phyloP scores from a whole-genome alignment of 2,113 vertebrate species.

The Pedetes capensis region DNA sequence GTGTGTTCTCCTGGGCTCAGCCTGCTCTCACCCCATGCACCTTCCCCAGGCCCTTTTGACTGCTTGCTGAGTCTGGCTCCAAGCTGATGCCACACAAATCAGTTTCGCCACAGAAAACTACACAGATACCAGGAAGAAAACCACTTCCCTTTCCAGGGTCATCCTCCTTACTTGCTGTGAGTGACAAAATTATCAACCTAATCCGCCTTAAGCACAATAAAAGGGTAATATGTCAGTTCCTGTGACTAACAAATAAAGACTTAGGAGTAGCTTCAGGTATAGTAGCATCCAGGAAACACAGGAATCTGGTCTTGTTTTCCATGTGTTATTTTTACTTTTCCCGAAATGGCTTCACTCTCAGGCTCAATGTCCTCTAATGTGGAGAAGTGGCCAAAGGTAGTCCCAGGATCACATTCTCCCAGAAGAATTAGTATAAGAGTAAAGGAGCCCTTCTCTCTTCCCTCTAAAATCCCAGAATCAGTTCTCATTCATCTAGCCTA shows the following conservation, averaged over 20 bases:
- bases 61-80: too few species aligned
- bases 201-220: background rate
- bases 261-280: background rate
- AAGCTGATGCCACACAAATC: background rate
- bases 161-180: too few species aligned
- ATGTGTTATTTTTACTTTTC: background rate
- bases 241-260: background rate
- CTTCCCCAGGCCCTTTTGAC: too few species aligned
- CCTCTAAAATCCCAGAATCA: too few species aligned
- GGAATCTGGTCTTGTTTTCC: background rate
- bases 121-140: background rate
- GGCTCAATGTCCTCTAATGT: background rate
- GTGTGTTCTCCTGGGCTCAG: background rate
- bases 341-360: background rate
- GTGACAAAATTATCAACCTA: background rate
- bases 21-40: background rate
- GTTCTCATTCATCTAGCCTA: background rate
- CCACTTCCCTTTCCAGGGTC: background rate
- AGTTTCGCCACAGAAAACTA: background rate
- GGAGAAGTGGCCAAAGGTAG: background rate
- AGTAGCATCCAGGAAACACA: background rate
- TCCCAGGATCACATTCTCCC: background rate
- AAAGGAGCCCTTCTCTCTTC: background rate
- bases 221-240: background rate
- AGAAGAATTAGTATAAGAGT: background rate